These are phyloP conservation scores for Bruchidius siliquastri DNA, from an alignment of 2,888 invertebrate genomes.

Conservation along the genomic window DNA sequence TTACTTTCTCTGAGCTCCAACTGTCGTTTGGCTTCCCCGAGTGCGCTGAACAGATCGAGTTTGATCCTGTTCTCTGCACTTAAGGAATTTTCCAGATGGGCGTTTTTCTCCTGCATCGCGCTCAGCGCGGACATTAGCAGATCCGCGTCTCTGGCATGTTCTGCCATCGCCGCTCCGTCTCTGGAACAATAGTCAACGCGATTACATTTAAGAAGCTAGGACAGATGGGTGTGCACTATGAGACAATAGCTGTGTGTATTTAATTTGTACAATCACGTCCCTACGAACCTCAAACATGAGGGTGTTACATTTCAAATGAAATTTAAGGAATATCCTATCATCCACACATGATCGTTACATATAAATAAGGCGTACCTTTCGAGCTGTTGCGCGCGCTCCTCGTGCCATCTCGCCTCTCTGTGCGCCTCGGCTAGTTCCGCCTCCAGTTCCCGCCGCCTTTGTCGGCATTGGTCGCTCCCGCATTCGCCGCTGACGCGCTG, in stretches of 20 bases:
- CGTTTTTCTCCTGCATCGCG: slow-evolving; percentile 84
- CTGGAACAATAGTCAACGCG: too few species aligned
- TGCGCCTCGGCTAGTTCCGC: slow-evolving; percentile 57
- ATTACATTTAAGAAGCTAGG: too few species aligned
- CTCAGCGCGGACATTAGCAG: slow-evolving; percentile 74
- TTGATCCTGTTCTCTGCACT: slow-evolving; percentile 97
- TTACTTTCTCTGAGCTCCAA: slow-evolving; percentile 82
- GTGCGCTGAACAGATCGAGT: slow-evolving; percentile 93
- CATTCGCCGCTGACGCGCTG: slow-evolving; percentile 43
- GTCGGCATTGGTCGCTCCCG: slow-evolving; percentile 44
- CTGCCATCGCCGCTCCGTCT: slow-evolving; percentile 47
- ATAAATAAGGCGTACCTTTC: too few species aligned
- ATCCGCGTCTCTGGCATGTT: slow-evolving; percentile 60
- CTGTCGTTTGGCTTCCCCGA: slow-evolving; percentile 91
- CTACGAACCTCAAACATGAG: too few species aligned
- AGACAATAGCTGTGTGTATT: too few species aligned
- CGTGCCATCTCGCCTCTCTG: slow-evolving; percentile 55
- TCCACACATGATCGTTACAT: too few species aligned
- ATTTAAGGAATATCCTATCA: too few species aligned
- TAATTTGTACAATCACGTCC: too few species aligned
- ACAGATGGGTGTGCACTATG: too few species aligned
- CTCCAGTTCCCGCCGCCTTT: slow-evolving; percentile 57
- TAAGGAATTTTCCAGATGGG: slow-evolving; percentile 87
- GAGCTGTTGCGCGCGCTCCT: slow-evolving; percentile 54
- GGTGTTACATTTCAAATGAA: too few species aligned